Evolutionary conservation across 2,888 invertebrate genomes (phyloP).

Genomic region (Pollenia angustigena): DNA sequence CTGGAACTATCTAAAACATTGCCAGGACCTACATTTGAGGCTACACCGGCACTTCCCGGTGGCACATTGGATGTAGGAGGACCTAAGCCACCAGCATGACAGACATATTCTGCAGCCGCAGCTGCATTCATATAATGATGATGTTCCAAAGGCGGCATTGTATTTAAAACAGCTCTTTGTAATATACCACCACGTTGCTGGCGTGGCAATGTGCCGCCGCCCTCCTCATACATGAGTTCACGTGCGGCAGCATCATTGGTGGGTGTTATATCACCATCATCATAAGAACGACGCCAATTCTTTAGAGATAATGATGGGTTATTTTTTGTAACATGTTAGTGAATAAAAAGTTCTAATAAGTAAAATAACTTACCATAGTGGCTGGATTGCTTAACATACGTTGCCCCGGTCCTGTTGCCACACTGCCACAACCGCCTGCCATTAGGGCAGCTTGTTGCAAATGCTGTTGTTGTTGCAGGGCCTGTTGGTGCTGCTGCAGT

Average conservation of each 20-base stretch:
- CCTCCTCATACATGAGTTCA: constrained; percentile 85
- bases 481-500: constrained; percentile 75
- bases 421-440: constrained; percentile 74
- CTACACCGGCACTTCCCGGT: constrained; percentile 56
- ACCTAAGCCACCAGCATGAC: constrained; percentile 77
- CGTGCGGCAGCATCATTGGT: constrained; percentile 89
- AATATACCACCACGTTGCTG: constrained; percentile 86
- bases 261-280: constrained; percentile 95
- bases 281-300: constrained; percentile 90
- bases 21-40: constrained; percentile 46
- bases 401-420: constrained; percentile 69
- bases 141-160: constrained; percentile 83
- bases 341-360: not conserved
- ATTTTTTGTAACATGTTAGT: not conserved
- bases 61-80: constrained; percentile 69
- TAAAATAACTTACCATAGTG: constrained; percentile 78
- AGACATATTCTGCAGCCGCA: constrained; percentile 83
- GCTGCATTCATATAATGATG: constrained; percentile 84
- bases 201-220: constrained; percentile 94
- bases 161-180: constrained; percentile 82
- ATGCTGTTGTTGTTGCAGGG: constrained; percentile 76
- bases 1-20: constrained; percentile 76
- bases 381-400: constrained; percentile 80
- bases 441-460: constrained; percentile 75
- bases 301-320: constrained; percentile 4